A percentile compares a stretch with the other conserved stretches of the same genome.
phyloP scores from a whole-genome alignment of 2,888 invertebrate species.

The Leptogaster cylindrica region DNA sequence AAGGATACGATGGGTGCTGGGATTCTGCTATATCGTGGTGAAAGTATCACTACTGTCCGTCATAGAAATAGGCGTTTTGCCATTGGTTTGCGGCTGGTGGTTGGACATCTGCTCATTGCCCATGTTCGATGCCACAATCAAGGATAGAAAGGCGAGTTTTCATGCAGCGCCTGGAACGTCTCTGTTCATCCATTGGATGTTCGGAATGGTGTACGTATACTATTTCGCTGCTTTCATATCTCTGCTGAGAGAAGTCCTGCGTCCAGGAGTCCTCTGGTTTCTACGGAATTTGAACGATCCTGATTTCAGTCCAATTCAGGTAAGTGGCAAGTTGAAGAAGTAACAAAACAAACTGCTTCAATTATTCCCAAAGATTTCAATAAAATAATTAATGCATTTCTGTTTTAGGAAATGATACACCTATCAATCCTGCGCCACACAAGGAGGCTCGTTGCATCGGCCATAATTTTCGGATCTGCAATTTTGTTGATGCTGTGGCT shows the following conservation, averaged over 20 bases:
- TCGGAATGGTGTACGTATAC: constrained; percentile 99
- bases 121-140: constrained; percentile 87
- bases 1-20: constrained; percentile 82
- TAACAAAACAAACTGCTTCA: not conserved
- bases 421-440: constrained; percentile 90
- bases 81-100: constrained; percentile 99
- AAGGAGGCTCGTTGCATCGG: constrained; percentile 87
- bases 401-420: constrained; percentile 91
- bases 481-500: constrained; percentile 96
- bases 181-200: constrained; percentile 98
- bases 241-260: constrained; percentile 87
- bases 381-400: constrained; percentile 17
- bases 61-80: constrained; percentile 96
- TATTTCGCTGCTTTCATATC: constrained; percentile 98
- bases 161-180: constrained; percentile 93
- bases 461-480: constrained; percentile 94
- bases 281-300: constrained; percentile 97
- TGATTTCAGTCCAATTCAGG: constrained; percentile 98
- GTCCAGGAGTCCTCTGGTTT: constrained; percentile 99
- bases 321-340: constrained; percentile 51
- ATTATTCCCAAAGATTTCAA: too few relatives aligned
- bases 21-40: constrained; percentile 81
- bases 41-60: constrained; percentile 93
- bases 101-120: constrained; percentile 95
- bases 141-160: constrained; percentile 87